A percentile compares a stretch with the other conserved stretches of the same genome.
Conservation (phyloP, 2,113 vertebrate genomes). For the Tiliqua scincoides region DNA sequence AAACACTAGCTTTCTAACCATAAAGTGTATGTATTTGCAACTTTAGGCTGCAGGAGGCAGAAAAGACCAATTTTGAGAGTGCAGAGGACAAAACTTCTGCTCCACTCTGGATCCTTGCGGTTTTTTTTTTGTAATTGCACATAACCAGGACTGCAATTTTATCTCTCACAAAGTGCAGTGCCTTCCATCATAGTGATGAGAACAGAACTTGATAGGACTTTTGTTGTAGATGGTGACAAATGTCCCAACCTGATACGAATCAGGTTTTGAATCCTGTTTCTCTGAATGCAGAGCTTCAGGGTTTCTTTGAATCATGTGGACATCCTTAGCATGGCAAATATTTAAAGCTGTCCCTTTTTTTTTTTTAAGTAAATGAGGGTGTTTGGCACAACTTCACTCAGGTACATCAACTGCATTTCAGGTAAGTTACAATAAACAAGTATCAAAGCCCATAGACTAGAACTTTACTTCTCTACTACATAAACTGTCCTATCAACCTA, state of each 20-base stretch:
- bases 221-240: background rate
- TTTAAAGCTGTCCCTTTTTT: background rate
- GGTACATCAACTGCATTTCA: slow-evolving; percentile 1
- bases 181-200: background rate
- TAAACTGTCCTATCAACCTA: slow-evolving; percentile 2
- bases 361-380: background rate
- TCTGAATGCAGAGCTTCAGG: background rate
- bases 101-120: background rate
- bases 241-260: background rate
- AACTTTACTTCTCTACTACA: background rate
- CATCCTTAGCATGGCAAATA: background rate
- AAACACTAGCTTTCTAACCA: background rate
- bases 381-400: background rate
- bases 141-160: background rate
- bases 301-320: background rate
- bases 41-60: background rate
- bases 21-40: background rate
- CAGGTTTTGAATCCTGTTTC: background rate
- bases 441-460: background rate
- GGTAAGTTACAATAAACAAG: background rate
- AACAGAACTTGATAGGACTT: slow-evolving; percentile 2
- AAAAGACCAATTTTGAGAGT: background rate
- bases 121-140: slow-evolving; percentile 4
- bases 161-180: background rate
- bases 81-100: background rate